phyloP scores from a whole-genome alignment of 1,140 invertebrate genomes.

The Brachystomella parvula region DNA sequence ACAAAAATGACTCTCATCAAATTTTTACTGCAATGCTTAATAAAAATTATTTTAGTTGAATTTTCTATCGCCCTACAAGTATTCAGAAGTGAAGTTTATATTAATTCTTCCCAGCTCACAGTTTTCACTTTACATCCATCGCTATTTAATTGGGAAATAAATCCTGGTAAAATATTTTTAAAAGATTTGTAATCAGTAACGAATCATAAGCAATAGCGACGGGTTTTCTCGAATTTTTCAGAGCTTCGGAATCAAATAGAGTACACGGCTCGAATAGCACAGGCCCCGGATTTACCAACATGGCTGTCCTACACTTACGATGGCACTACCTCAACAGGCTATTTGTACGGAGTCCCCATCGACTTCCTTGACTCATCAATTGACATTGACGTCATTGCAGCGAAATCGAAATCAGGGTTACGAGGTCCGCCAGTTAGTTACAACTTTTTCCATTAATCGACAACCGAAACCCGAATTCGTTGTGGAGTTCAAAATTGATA shows the following conservation, averaged over 20 bases:
- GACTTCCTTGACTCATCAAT: slow-evolving; percentile 24
- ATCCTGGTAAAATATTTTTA: slow-evolving; percentile 22
- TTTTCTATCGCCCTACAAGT: neutral
- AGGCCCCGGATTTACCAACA: slow-evolving; percentile 62
- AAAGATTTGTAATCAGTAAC: neutral
- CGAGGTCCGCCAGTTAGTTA: neutral
- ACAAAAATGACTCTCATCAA: neutral
- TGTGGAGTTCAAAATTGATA: slow-evolving; percentile 78
- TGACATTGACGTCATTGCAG: slow-evolving; percentile 17
- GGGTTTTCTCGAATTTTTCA: neutral
- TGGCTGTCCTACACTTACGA: slow-evolving; percentile 72
- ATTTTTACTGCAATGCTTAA: neutral
- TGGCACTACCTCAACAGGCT: slow-evolving; percentile 23
- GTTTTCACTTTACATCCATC: slow-evolving; percentile 30
- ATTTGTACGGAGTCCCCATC: slow-evolving; percentile 32
- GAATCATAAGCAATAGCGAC: neutral
- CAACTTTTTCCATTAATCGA: neutral
- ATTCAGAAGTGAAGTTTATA: slow-evolving; percentile 28
- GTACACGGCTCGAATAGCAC: slow-evolving; percentile 28
- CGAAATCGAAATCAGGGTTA: neutral
- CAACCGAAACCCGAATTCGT: slow-evolving; percentile 51
- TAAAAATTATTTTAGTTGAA: neutral
- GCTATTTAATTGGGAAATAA: slow-evolving; percentile 26
- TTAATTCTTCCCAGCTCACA: slow-evolving; percentile 33
- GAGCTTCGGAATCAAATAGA: slow-evolving; percentile 31